Conservation (phyloP, 37 sponge, comb jelly and placozoan species). For the Hexactinellida sp. region DNA sequence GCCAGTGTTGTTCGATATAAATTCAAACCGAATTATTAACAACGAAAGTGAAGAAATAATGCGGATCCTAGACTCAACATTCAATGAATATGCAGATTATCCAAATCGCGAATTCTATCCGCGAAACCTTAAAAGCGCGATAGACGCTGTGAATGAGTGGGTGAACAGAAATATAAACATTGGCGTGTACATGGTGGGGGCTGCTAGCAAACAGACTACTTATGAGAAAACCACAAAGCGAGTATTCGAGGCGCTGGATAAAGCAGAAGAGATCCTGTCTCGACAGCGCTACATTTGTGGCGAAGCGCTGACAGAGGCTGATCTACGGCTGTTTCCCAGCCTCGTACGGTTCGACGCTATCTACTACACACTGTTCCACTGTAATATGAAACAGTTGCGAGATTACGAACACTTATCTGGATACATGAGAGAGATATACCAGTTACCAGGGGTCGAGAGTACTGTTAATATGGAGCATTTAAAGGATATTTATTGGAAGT, state of each 20-base stretch:
- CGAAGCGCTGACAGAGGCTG: background rate
- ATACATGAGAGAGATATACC: background rate
- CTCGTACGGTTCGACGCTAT: background rate
- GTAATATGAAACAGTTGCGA: background rate
- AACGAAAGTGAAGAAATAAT: slow-evolving; percentile 1
- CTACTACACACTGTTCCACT: background rate
- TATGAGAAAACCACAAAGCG: background rate
- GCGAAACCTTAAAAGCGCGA: background rate
- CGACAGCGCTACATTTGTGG: background rate
- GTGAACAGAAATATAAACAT: background rate
- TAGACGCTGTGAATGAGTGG: background rate
- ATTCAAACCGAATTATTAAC: background rate
- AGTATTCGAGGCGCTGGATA: slow-evolving; percentile 2
- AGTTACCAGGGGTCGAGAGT: slow-evolving; percentile 9
- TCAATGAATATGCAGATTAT: background rate
- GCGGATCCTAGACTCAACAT: background rate
- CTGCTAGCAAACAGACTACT: background rate
- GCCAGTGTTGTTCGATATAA: slow-evolving; percentile 13
- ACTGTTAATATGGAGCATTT: background rate
- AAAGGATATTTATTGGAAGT: background rate
- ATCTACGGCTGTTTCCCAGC: background rate
- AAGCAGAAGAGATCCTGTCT: background rate
- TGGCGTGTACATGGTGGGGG: background rate
- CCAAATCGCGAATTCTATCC: background rate
- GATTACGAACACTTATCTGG: background rate